Evolutionary conservation across 2,113 vertebrate species (phyloP), one percentile per base, ranked within the genome.

Genomic region (Theristicus caerulescens): DNA sequence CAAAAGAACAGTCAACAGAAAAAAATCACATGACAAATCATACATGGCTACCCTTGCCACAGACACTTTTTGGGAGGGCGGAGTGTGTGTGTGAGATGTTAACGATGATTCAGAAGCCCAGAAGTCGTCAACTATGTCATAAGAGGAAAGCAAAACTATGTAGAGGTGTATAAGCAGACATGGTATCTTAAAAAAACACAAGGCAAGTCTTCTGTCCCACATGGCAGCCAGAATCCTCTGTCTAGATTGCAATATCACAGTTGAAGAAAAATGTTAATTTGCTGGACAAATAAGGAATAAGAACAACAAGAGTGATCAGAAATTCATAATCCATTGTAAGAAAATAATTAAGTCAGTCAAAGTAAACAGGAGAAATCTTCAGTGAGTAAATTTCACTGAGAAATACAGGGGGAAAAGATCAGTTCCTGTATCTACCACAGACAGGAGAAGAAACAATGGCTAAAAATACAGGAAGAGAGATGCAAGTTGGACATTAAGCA

Each of bases 161-260:
- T 52, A 9, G 11, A 78, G 7, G 7, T 76, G 9, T 32, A 9
- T 46, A 46, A 54, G 7, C 10, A 80, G 26, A 79, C 0, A 0
- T 8, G 3, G 5, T 34, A 44, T 47, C 34, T 59, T 84, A 47
- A 79, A 38, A 42, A 42, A 19, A 13, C 5, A 36, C 7, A 27
- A 72, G 40, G 44, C 15, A 88, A 73, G 5, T n/a, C 10, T 34
- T 86, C 51, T 79, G 27, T 40, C 32, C 51, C 27, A 78, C 8
- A 7, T 1, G 3, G 4, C 24, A 71, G 11, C 5, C 29, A 67
- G n/a, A 82, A 81, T 64, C 44, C 16, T 74, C 22, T 64, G 27
- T 46, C 24, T 20, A 54, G 36, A 49, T 0, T 54, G 79, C 67
- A n/a, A 40, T 66, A 64, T 32, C n/a, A 47, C 11, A 70, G 8